Conservation (phyloP, 2,113 vertebrate genomes). For the Polyodon spathula region DNA sequence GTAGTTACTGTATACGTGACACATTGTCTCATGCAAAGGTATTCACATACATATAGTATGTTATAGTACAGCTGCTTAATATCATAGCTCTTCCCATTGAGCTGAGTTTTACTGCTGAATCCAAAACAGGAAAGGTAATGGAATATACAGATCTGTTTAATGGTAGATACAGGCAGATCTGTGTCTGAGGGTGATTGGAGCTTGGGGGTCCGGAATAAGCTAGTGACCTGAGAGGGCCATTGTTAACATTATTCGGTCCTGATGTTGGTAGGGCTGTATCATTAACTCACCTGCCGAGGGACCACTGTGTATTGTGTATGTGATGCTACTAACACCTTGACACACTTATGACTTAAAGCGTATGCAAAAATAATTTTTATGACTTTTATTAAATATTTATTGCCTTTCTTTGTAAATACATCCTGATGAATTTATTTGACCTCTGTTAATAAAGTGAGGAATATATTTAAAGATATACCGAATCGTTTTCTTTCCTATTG, state of each 20-base stretch:
- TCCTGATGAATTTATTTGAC: conserved; percentile 68
- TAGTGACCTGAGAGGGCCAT: neutral
- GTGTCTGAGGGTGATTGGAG: conserved; percentile 4
- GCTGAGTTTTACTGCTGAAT: no score
- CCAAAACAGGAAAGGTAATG: no score
- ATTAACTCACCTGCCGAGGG: conserved; percentile 35
- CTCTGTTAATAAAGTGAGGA: conserved; percentile 73
- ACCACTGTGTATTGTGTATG: conserved; percentile 29
- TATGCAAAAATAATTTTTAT: conserved; percentile 70
- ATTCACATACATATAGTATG: no score
- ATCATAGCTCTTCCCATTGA: no score
- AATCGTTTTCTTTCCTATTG: conserved; percentile 26
- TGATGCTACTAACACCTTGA: conserved; percentile 65
- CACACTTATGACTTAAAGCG: conserved; percentile 60
- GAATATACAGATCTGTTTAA: no score
- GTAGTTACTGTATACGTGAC: no score
- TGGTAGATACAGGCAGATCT: no score
- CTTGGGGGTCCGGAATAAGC: conserved; percentile 6
- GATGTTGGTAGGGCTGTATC: conserved; percentile 27
- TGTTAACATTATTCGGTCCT: conserved; percentile 5
- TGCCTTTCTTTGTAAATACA: conserved; percentile 72
- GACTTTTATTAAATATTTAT: conserved; percentile 77
- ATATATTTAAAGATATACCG: conserved; percentile 51
- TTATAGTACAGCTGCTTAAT: no score
- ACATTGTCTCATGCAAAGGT: no score